Percentiles rank a stretch among this genome's conserved stretches.
Conservation (phyloP, 2,797 vertebrate genomes). For the Gastrophryne carolinensis region DNA sequence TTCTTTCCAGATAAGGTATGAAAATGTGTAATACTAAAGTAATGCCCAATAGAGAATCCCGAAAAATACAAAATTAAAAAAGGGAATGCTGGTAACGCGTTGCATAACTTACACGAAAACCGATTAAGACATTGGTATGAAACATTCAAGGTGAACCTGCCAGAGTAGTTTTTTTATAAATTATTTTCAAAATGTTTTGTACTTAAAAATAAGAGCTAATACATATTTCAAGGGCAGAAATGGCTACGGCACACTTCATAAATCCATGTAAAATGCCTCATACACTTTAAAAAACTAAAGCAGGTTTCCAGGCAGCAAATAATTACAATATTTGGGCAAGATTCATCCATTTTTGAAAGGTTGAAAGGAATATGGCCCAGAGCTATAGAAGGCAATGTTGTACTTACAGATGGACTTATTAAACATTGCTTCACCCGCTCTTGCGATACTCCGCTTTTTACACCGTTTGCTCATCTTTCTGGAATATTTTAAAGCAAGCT, state of each 20-base stretch:
- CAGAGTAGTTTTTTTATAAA: background rate
- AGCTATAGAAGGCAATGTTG: constrained; percentile 44
- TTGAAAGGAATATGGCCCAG: constrained; percentile 45
- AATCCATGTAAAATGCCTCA: constrained; percentile 39
- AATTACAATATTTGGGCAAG: constrained; percentile 39
- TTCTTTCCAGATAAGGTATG: too few relatives aligned
- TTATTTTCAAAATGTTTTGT: background rate
- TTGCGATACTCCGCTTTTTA: constrained; percentile 16
- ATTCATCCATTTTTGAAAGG: constrained; percentile 39
- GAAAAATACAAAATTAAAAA: too few relatives aligned
- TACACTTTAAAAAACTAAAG: constrained; percentile 23
- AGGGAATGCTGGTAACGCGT: too few relatives aligned
- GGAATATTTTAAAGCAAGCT: constrained; percentile 44
- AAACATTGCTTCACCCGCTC: constrained; percentile 47
- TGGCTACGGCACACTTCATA: constrained; percentile 9
- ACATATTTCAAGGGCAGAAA: constrained; percentile 37
- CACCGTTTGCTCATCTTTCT: constrained; percentile 46
- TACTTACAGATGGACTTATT: constrained; percentile 39
- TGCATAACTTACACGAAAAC: background rate
- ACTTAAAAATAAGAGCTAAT: background rate
- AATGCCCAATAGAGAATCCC: too few relatives aligned
- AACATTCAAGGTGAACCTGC: constrained; percentile 21
- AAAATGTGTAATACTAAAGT: too few relatives aligned
- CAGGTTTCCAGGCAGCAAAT: constrained; percentile 12
- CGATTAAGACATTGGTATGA: background rate